Conservation (phyloP, 1,140 invertebrate species). For the Odontomachus brunneus region DNA sequence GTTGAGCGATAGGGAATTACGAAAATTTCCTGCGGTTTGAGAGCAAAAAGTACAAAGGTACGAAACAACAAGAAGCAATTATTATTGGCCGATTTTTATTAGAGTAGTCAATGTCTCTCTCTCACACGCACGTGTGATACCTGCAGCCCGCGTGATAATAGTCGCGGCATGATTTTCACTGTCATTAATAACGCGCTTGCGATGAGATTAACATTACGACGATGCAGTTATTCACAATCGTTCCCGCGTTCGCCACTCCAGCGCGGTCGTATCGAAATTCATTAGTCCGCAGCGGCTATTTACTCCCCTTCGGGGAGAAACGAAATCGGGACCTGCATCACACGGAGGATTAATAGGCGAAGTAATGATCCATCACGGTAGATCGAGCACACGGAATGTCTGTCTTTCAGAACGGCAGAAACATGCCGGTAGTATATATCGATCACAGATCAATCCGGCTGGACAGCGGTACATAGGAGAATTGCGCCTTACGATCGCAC, state of each 20-base stretch:
- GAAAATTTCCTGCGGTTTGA: background rate
- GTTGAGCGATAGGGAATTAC: background rate
- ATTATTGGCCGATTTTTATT: constrained; percentile 8
- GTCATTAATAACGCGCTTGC: constrained; percentile 41
- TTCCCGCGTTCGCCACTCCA: background rate
- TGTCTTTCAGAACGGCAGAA: constrained; percentile 67
- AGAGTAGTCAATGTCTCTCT: constrained; percentile 13
- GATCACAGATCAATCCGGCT: constrained; percentile 71
- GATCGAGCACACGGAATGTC: constrained; percentile 67
- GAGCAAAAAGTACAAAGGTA: background rate
- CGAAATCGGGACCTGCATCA: constrained; percentile 62
- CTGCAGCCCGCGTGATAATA: background rate
- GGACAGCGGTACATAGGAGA: constrained; percentile 34
- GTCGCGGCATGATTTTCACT: constrained; percentile 12
- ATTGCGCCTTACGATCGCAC: constrained; percentile 36
- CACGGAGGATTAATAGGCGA: constrained; percentile 71
- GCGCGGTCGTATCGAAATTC: constrained; percentile 66
- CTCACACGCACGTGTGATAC: no score
- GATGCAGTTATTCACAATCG: background rate
- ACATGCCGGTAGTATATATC: constrained; percentile 61
- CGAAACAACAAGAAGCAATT: background rate
- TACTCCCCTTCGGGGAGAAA: constrained; percentile 53
- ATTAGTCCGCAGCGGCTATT: constrained; percentile 54
- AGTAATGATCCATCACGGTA: constrained; percentile 76
- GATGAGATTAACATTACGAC: constrained; percentile 38